Conservation (phyloP, 2,113 vertebrate genomes). For the Meriones unguiculatus region DNA sequence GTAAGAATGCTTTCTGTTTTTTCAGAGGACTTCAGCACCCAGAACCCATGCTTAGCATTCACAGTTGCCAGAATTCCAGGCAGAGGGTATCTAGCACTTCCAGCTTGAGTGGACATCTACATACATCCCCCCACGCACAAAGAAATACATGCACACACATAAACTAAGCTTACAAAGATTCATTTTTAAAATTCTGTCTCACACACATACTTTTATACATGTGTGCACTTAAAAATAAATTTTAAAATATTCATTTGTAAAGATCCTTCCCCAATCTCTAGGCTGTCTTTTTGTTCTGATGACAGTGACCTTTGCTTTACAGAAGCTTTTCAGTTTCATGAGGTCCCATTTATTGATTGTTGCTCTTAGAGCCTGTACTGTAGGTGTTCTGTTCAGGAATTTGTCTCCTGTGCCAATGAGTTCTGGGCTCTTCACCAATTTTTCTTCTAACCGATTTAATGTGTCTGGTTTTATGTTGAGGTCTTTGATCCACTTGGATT, state of each 20-base stretch:
- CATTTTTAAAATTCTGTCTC: background rate
- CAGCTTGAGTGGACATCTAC: background rate
- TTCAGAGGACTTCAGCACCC: background rate
- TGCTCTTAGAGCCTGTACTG: no score
- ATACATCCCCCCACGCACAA: background rate
- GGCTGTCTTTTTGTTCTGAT: no score
- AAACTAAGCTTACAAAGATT: no score
- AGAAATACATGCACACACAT: background rate
- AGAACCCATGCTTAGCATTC: background rate
- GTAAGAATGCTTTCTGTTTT: background rate
- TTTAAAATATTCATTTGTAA: background rate
- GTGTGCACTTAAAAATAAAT: background rate
- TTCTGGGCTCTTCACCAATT: no score
- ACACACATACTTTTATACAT: background rate
- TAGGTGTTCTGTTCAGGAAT: no score
- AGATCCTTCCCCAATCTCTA: background rate
- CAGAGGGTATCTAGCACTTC: background rate
- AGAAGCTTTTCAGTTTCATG: no score
- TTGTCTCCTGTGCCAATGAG: no score
- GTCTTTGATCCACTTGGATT: no score
- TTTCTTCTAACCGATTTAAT: no score
- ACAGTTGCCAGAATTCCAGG: background rate
- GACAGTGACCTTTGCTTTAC: no score
- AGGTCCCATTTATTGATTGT: no score
- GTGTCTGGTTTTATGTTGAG: no score